Evolutionary conservation across 2,888 invertebrate species (phyloP), one percentile per base, ranked within the genome.

Genomic region (Eustalomyia histrio): DNA sequence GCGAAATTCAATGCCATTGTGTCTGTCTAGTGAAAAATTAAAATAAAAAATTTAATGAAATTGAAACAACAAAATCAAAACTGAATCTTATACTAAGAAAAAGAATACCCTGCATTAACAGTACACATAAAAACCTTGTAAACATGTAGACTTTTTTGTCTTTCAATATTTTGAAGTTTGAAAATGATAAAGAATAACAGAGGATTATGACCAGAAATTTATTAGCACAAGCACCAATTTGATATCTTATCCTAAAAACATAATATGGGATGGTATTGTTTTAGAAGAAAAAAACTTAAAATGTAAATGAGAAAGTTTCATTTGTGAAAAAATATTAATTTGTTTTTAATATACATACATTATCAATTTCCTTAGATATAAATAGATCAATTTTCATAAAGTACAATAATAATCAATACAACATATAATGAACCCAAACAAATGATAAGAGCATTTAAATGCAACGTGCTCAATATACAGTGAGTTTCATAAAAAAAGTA

Each of bases 1-100:
- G 86, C 85, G 89, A 85, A 88, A 88, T 88, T 86, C 83, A 87
- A 88, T 86, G 79, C 85, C 86, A 83, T 68, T 81, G 71, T 84
- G 85, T 86, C 85, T 84, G 76, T 39, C 43, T 47, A 17, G 72
- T 53, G 69, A 39, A 50, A 53, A 76, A 69, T 47, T 71, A 18
- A 72, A 73, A 57, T 12, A 33, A 18, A 53, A 60, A 71, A 73
- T 61, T 74, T 47, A 43, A 65, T 50, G 21, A 69, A 79, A 67
- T 57, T 53, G 55, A 47, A 76, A 71, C n/a, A 68, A 68, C 29
- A 72, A 68, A 60, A 29, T 29, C 29, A 29, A 29, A 29, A 17
- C 55, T 50, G 65, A 73, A 82, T 65, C 10, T 43, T 18, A 63
- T 53, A 52, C 61, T 53, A 18, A 52, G 39, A 68, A 69, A 76